Evolutionary conservation across 1,140 invertebrate species (phyloP), one percentile per base, ranked within the genome.

Genomic region (Ctenoplectra terminalis): DNA sequence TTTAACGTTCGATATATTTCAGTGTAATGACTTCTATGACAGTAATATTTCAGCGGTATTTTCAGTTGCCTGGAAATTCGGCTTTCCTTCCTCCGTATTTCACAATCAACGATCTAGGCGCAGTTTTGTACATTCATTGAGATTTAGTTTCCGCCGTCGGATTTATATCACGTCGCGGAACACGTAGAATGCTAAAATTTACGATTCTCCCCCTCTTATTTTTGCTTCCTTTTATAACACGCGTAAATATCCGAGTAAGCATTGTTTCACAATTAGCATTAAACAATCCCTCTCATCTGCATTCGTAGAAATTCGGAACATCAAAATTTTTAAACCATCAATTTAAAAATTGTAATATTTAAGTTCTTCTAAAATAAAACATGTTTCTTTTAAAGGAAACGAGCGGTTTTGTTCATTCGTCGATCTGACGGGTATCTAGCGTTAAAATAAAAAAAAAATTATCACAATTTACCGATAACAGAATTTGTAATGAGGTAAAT

Each of bases 31-130:
- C 23, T 63, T n/a, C n/a, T 2, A 15, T 17, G 17, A 61, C 60
- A 11, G 34, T 50, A 48, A 7, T 23, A 13, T 31, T 31, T 31
- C 29, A 13, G 7, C 26, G 2, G 2, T 43, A 11, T 43, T 40
- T 40, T 40, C 34, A 63, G 61, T 37, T 61, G 31, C 15, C 40
- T 20, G 40, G 23, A 46, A 46, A 67, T 67, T 67, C 26, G 64
- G 46, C 64, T 26, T 26, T 46, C 17, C 43, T 37, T 23, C 6
- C n/a, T 13, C 29, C 66, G 29, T 69, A 69, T 69, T 69, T 69
- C 66, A 69, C 43, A 69, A 69, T 69, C 66, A 69, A 50, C 66
- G 29, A 69, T 69, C 66, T 69, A 69, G 43, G 20, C 66, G 66
- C 43, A 48, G 26, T 69, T 69, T 50, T 31, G 29, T 34, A 48